phyloP scores from a whole-genome alignment of 2,113 vertebrate species.

The Cygnus atratus region DNA sequence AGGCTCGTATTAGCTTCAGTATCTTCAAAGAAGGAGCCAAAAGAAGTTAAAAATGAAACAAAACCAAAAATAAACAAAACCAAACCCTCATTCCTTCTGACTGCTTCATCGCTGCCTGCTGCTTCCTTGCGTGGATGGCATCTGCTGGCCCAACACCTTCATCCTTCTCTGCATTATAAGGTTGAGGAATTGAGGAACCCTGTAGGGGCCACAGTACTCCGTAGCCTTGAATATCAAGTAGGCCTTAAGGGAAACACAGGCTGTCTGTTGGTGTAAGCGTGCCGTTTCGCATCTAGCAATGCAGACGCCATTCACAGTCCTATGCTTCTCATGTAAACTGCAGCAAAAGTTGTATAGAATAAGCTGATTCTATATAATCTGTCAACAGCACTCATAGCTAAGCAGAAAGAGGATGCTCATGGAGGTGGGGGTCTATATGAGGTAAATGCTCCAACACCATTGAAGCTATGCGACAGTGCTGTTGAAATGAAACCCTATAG shows the following conservation, averaged over 20 bases:
- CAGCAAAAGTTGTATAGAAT: rapidly evolving
- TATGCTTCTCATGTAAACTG: rapidly evolving
- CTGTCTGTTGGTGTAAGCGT: rapidly evolving
- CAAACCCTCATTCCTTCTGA: not conserved
- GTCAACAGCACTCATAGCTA: not conserved
- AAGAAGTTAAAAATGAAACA: not conserved
- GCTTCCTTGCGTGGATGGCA: not conserved
- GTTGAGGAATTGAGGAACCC: not conserved
- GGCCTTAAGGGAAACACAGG: not conserved
- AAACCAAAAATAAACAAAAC: not conserved
- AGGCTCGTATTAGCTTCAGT: not conserved
- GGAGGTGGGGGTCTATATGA: not conserved
- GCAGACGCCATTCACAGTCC: rapidly evolving
- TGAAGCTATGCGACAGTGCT: not conserved
- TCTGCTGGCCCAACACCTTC: not conserved
- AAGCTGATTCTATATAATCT: rapidly evolving
- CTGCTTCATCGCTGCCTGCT: not conserved
- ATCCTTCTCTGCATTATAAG: not conserved
- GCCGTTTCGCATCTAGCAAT: not conserved
- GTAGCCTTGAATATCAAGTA: not conserved
- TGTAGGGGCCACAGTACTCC: no score
- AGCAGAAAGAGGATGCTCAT: not conserved
- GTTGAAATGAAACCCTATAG: not conserved
- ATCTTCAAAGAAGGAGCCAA: not conserved
- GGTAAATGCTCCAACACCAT: not conserved